phyloP scores from a whole-genome alignment of 2,888 invertebrate genomes.

The Drosophila formosana region DNA sequence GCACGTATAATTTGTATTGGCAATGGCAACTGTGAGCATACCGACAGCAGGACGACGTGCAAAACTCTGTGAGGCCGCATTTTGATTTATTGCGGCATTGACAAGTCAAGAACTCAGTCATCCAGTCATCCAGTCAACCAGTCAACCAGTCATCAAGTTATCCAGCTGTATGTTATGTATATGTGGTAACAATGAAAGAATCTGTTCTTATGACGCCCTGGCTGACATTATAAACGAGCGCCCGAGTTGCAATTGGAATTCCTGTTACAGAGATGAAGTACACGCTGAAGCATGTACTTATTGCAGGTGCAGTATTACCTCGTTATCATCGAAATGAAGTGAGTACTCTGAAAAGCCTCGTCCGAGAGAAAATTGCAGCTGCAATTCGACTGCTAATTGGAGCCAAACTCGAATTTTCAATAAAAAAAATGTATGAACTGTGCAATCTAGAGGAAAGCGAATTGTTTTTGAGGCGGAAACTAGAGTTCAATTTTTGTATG shows the following conservation, averaged over 20 bases:
- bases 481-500: too few relatives aligned
- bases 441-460: too few relatives aligned
- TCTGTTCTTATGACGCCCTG: neutral
- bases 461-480: too few relatives aligned
- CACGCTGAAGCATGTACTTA: neutral
- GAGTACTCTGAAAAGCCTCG: neutral
- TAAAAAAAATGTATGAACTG: neutral
- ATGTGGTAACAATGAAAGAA: neutral
- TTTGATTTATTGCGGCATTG: constrained; percentile 67
- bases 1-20: constrained; percentile 40
- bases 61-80: constrained; percentile 39
- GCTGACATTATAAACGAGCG: neutral
- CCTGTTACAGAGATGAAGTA: neutral
- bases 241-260: constrained; percentile 1
- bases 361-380: neutral
- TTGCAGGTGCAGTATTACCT: neutral
- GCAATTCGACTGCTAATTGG: constrained; percentile 1
- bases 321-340: constrained; percentile 6
- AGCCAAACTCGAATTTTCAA: constrained; percentile 3
- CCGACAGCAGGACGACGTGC: constrained; percentile 41
- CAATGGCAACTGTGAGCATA: constrained; percentile 26
- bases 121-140: constrained; percentile 24
- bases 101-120: constrained; percentile 57
- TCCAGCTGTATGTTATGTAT: neutral
- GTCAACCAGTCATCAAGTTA: constrained; percentile 11